These are phyloP conservation scores for Babylonia areolata DNA, from an alignment of 1,140 invertebrate species.

Conservation along the genomic window DNA sequence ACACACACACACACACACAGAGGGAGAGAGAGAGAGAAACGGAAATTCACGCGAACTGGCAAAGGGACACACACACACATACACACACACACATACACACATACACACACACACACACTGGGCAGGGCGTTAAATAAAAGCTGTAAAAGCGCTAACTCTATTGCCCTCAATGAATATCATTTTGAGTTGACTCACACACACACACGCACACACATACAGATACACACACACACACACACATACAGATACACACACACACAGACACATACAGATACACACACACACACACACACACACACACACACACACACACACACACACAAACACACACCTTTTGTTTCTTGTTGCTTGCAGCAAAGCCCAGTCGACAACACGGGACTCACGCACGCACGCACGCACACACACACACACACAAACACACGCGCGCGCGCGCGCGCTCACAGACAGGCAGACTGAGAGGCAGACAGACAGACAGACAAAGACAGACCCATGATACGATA, in stretches of 20 bases:
- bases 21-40: too few species aligned
- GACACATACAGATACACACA: not conserved
- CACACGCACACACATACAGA: not conserved
- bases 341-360: not conserved
- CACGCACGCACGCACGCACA: not conserved
- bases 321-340: too few species aligned
- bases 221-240: not conserved
- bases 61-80: too few species aligned
- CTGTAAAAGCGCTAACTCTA: too few species aligned
- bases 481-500: not conserved
- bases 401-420: slow-evolving; percentile 19
- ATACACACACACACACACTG: too few species aligned
- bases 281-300: not conserved
- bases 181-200: too few species aligned
- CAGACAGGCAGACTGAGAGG: not conserved
- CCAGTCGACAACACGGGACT: too few species aligned
- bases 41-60: too few species aligned
- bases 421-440: not conserved
- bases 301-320: not conserved
- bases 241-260: slow-evolving; percentile 9
- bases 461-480: not conserved
- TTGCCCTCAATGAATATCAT: too few species aligned
- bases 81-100: too few species aligned
- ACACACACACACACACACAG: too few species aligned
- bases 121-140: too few species aligned